Evolutionary conservation across 2,797 vertebrate genomes (phyloP), one percentile per base, ranked within the genome.

Genomic region (Fratercula arctica): DNA sequence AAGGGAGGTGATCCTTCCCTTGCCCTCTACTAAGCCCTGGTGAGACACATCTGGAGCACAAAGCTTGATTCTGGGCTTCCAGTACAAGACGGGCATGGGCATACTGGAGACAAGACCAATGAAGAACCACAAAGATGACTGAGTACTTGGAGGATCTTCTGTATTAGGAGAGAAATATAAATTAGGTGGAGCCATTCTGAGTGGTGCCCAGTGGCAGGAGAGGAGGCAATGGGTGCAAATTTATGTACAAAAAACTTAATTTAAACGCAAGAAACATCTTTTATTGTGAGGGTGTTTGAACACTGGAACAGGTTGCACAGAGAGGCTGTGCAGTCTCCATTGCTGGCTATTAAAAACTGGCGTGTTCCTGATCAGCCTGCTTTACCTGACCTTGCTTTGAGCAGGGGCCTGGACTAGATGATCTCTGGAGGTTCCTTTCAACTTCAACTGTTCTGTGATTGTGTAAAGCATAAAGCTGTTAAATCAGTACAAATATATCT

Each of bases 181-280:
- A 56, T 72, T 20, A 31, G 15, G 7, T 6, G 23, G 35, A 43
- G 8, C 45, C 41, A 56, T 86, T 89, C 31, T 69, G 45, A 56
- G 6, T 43, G 31, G 46, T 48, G 26, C 25, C 10, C 14, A 43
- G 74, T 80, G 41, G 33, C 45, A 45, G 63, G 29, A 73, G 35
- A 56, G 31, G 59, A 59, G 19, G 13, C 3, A 11, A 18, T 63
- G 50, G 21, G 29, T 6, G 25, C 15, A 66, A 67, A 84, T 46
- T 37, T 24, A 8, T 70, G 2, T 61, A 14, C 1, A 18, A 57
- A 79, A 69, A 7, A 0, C 16, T 70, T 15, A 0, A 11, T 35
- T 91, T 85, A 79, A 90, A 67, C 17, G 7, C 39, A 57, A 31
- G 50, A 9, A 50, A 63, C 59, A 16, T 7, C 4, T 33, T 69